Base-by-base conservation (phyloP, 92 coral and sea anemone species). In the Desmophyllum pertusum region DNA sequence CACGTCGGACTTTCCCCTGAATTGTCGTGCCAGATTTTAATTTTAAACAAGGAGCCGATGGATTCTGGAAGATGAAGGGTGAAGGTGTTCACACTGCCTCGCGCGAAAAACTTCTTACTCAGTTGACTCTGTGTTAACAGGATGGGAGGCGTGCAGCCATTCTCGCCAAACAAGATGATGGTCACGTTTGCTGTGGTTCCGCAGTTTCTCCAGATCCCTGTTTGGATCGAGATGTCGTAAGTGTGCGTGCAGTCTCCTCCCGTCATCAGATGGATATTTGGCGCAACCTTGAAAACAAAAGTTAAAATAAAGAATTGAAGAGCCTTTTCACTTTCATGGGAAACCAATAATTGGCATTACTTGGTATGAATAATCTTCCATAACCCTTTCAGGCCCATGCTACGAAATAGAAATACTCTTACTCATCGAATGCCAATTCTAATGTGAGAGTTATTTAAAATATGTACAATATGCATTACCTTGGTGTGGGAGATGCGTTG, bases 151-250 rank as follows among this genome's bases (percentile, higher is more conserved):
- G 95, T 84, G 29, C 80, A 76, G 25, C 92, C 95, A 38, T 91
- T 89, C 61, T 94, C 98, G 64, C 98, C 98, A 68, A 81, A 94
- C 4, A 94, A 79, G 35, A 78, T 76, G 38, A 94, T 83, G 21
- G 96, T 89, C 48, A 94, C 95, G 35, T 92, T 91, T 1, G 98
- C 95, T 25, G 98, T 94, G 3, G 98, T 94, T 23, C 98, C 98
- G 53, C 91, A 87, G 52, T 95, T 92, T 75, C 81, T 81, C 98
- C 98, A 94, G 87, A 89, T 89, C 10, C 98, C 98, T 10, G 98
- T 94, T 63, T 94, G 95, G 31, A 94, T 80, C 0, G 98, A 89
- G 57, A 94, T 87, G 18, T 91, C 88, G 84, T 94, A 94, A 8
- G 81, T 57, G 74, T 51, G 81, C 13, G 87, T 87, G 35, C 86